Conservation (phyloP, 2,888 invertebrate genomes). For the Timema cristinae region DNA sequence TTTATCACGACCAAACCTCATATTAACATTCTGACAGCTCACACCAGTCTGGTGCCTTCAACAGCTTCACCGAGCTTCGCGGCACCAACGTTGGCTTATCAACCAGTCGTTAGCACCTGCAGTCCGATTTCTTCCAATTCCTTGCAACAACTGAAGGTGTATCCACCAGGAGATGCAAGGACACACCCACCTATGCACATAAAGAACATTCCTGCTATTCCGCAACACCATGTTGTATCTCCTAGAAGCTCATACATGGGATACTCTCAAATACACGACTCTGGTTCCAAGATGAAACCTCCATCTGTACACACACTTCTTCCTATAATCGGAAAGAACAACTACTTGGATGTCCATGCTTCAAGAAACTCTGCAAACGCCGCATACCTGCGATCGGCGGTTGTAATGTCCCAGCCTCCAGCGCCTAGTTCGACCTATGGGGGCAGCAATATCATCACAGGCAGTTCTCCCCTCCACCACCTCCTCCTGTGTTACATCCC, state of each 20-base stretch:
- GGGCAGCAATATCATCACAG: conserved; percentile 9
- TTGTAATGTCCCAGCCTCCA: conserved; percentile 38
- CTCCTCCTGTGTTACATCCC: conserved; percentile 50
- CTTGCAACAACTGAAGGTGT: conserved; percentile 22
- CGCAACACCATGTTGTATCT: neutral
- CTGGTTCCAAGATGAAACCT: conserved; percentile 48
- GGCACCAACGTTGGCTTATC: conserved; percentile 43
- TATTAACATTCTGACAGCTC: conserved; percentile 71
- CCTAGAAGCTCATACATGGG: conserved; percentile 15
- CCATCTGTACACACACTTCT: conserved; percentile 50
- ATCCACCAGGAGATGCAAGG: conserved; percentile 28
- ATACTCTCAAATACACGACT: conserved; percentile 34
- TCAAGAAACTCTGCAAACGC: conserved; percentile 42
- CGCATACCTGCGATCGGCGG: conserved; percentile 44
- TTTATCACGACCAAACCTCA: conserved; percentile 74
- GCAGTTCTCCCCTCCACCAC: conserved; percentile 25
- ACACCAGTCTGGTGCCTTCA: conserved; percentile 63
- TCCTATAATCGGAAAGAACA: conserved; percentile 56
- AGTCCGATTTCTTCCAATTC: conserved; percentile 3
- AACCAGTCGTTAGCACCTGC: neutral
- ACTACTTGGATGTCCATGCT: conserved; percentile 59
- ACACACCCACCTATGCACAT: conserved; percentile 26
- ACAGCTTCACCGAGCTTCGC: conserved; percentile 59
- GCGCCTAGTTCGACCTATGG: conserved; percentile 50
- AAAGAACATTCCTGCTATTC: conserved; percentile 20